Base-by-base conservation (phyloP, 1,140 invertebrate genomes). In the Apolygus lucorum region DNA sequence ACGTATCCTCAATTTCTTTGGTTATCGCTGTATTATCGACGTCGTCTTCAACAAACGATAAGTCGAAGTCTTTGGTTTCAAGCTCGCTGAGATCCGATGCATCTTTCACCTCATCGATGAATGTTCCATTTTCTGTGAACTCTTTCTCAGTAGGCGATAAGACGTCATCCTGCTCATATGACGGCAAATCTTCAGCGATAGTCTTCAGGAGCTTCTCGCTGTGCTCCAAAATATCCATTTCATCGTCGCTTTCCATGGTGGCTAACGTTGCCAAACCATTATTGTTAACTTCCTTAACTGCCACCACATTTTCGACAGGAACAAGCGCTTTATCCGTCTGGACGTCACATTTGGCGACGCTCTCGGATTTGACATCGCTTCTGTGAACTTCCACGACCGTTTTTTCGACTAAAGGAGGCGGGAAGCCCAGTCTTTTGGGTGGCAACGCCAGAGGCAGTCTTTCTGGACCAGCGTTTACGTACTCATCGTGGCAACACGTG, bases 341-440 rank as follows among this genome's bases (percentile, higher is more conserved):
- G 17, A n/a, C 26, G 13, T 28, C 54, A n/a, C 63, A 52, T n/a
- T 62, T 22, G 17, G 22, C 21, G 2, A 24, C 21, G 27, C 21
- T 14, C 27, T 25, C 27, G 17, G 21, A 63, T 25, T 27, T 42
- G 13, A 68, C 42, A 8, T 64, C 68, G 63, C 68, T 70, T 42
- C 68, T 70, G 63, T 70, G 68, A 1, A 70, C 68, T 26, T 70
- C 68, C 1, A 70, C 68, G 1, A 70, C 27, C 1, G 68, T 70
- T 21, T 63, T 1, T 26, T 28, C 24, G 24, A 65, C 26, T 2
- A 25, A 34, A 21, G 68, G 34, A 1, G 68, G 63, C 21, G 22
- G 63, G 68, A 64, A 70, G 62, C 21, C n/a, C 14, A 26, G 13
- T 27, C 26, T 70, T 64, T 49, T 65, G 21, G 27, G 52, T 24